These are phyloP conservation scores for Zosterops lateralis DNA, from an alignment of 2,113 vertebrate genomes.

Conservation along the genomic window DNA sequence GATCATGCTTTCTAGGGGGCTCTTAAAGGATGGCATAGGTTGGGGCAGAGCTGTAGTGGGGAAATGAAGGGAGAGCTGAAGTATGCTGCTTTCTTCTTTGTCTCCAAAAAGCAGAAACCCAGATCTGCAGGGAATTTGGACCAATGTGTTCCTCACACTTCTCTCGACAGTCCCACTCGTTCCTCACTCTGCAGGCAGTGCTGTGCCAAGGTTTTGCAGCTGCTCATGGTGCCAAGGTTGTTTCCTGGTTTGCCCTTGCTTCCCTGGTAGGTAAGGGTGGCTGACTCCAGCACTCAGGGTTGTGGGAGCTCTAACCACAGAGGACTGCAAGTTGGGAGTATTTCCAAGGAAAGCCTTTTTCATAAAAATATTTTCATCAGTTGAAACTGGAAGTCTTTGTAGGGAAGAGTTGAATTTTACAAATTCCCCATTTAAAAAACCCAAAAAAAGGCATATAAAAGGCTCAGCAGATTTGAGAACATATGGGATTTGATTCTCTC, in stretches of 20 bases:
- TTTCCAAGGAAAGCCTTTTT: not conserved
- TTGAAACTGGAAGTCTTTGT: not conserved
- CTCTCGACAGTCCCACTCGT: not conserved
- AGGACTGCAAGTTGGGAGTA: not conserved
- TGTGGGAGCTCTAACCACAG: not conserved
- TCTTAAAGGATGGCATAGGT: not conserved
- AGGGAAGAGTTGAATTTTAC: not conserved
- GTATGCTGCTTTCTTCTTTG: not conserved
- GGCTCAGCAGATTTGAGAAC: conserved; percentile 32
- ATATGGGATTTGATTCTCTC: conserved; percentile 15
- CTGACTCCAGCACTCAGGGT: not conserved
- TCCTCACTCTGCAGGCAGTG: not conserved
- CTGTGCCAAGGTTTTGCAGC: not conserved
- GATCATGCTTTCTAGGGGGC: not conserved
- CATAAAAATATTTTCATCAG: not conserved
- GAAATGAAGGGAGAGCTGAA: not conserved
- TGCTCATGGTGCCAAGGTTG: accelerated
- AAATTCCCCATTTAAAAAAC: not conserved
- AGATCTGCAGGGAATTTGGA: conserved; percentile 33
- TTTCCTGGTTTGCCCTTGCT: not conserved
- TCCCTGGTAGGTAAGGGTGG: not conserved
- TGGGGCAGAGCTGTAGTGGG: not conserved
- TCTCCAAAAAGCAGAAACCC: not conserved
- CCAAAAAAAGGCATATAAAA: not conserved
- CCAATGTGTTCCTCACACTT: conserved; percentile 49